A percentile compares a stretch with the other conserved stretches of the same genome.
Evolutionary conservation across 2,888 invertebrate species (phyloP).

Genomic region (Blera fallax): DNA sequence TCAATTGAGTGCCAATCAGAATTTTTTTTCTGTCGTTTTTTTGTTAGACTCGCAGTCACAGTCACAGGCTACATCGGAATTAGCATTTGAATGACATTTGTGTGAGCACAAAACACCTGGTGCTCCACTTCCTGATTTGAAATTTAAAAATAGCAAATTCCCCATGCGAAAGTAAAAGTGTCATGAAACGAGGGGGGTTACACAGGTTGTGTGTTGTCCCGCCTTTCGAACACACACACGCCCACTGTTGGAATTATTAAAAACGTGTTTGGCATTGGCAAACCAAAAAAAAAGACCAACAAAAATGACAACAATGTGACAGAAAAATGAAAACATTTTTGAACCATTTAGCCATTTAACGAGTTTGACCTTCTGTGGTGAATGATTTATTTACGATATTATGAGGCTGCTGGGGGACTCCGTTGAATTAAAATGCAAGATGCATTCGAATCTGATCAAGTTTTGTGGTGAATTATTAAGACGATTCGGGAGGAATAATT

Average conservation of each 20-base stretch:
- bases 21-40: background rate
- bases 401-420: background rate
- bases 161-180: constrained; percentile 40
- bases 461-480: constrained; percentile 1
- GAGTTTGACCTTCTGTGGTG: constrained; percentile 51
- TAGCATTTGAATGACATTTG: constrained; percentile 51
- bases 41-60: constrained; percentile 1
- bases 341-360: constrained; percentile 24
- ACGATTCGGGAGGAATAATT: background rate
- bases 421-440: constrained; percentile 28
- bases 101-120: constrained; percentile 41
- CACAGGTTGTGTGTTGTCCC: background rate
- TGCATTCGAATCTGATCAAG: constrained; percentile 18
- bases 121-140: constrained; percentile 40
- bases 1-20: constrained; percentile 1
- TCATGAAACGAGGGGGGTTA: background rate
- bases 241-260: background rate
- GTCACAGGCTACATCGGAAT: constrained; percentile 11
- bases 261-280: constrained; percentile 37
- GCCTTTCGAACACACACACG: background rate
- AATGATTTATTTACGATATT: constrained; percentile 17
- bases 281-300: too few relatives aligned
- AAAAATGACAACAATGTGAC: background rate
- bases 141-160: constrained; percentile 42
- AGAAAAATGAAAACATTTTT: constrained; percentile 22